A percentile compares a stretch with the other conserved stretches of the same genome.
phyloP scores from a whole-genome alignment of 2,113 vertebrate species.

The Donacobius atricapilla region DNA sequence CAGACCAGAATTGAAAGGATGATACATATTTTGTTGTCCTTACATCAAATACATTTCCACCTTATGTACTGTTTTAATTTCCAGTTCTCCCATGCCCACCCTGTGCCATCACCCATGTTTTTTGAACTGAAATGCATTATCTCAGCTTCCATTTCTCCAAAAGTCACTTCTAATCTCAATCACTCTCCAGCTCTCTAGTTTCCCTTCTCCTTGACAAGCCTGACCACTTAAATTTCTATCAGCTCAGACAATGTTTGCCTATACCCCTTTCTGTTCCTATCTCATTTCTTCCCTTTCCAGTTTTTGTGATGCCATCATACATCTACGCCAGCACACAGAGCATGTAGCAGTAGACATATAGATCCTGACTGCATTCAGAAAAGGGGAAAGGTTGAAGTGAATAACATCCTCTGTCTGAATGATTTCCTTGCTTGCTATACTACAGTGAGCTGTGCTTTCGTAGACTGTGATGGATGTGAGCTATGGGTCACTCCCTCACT shows the following conservation, averaged over 20 bases:
- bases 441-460: conserved; percentile 45
- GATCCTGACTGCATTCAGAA: neutral
- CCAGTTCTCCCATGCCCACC: neutral
- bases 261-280: conserved; percentile 28
- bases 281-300: conserved; percentile 55
- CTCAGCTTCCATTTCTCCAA: conserved; percentile 1
- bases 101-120: neutral
- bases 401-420: conserved; percentile 38
- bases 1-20: conserved; percentile 3
- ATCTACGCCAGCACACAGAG: conserved; percentile 35
- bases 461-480: conserved; percentile 47
- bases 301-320: conserved; percentile 36
- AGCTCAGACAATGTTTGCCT: conserved; percentile 19
- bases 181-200: conserved; percentile 1
- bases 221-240: conserved; percentile 52
- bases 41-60: neutral
- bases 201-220: conserved; percentile 50
- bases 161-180: conserved; percentile 33
- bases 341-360: conserved; percentile 30
- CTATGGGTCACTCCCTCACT: conserved; percentile 60
- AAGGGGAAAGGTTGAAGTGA: conserved; percentile 57
- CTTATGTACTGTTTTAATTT: conserved; percentile 45
- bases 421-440: conserved; percentile 42
- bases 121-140: neutral
- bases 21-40: neutral